Base-by-base conservation (phyloP, 2,797 vertebrate species). In the Harpagifer antarcticus region DNA sequence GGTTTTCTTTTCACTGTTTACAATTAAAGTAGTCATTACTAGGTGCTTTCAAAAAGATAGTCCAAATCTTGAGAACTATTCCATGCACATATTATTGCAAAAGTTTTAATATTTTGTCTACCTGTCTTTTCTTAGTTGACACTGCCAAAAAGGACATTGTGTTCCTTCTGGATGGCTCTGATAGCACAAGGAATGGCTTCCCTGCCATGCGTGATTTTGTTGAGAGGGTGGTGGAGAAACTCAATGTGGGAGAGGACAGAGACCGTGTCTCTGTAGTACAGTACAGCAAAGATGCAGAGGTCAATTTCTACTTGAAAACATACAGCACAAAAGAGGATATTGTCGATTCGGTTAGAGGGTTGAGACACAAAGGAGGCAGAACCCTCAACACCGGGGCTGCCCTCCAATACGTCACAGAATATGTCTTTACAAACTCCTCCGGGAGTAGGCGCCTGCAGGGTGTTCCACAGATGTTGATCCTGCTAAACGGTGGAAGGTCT, bases 151-250 rank as follows among this genome's bases (percentile, higher is more conserved):
- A 27, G 27, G 27, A 27, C 27, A 27, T 27, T 4, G 27, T 20
- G 2, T 92, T 92, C 70, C 66, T 92, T 62, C 58, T 92, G 72
- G 92, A 92, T 82, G 93, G 86, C 49, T 92, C 90, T 52, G 77
- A 90, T 62, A 54, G 16, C 23, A 90, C 85, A 20, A 72, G 77
- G 50, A 81, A 5, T 47, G 85, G 60, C 69, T 91, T 92, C 79
- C 74, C 84, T 44, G 90, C 83, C 15, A 86, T 92, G 72, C 74
- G 33, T 27, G 89, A 88, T 42, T 91, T 91, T 89, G 83, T 91
- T 15, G 72, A 85, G 20, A 83, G 68, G 76, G 67, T 87, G 8
- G 77, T 91, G 5, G 83, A 87, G 58, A 83, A 56, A 64, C 82
- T 90, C 11, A 78, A 69, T 49, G 52, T 72, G 58, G 68, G 57